Conservation (phyloP, 2,113 vertebrate genomes). For the Dromaius novaehollandiae region DNA sequence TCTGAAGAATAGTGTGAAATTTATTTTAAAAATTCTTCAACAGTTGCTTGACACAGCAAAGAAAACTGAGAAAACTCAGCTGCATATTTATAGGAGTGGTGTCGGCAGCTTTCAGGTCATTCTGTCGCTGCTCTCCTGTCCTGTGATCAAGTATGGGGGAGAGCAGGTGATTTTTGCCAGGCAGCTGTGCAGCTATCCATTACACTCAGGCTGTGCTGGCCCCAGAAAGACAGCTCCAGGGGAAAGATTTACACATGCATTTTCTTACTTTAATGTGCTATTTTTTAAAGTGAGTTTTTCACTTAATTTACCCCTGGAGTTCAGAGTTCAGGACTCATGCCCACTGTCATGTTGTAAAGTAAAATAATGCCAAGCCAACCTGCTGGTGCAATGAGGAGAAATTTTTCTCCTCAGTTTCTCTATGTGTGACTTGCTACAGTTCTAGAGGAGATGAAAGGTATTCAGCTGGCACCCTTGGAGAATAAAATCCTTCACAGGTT, state of each 20-base stretch:
- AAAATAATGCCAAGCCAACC: not conserved
- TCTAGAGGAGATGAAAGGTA: not conserved
- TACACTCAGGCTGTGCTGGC: not conserved
- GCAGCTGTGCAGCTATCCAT: not conserved
- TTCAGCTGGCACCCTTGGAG: not conserved
- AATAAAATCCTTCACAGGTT: not conserved
- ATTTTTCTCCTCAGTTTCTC: not conserved
- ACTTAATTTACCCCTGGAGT: not conserved
- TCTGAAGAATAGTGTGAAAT: slow-evolving; percentile 42
- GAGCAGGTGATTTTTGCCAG: not conserved
- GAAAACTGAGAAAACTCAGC: not conserved
- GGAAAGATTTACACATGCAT: not conserved
- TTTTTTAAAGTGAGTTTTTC: slow-evolving; percentile 26
- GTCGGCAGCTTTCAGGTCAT: not conserved
- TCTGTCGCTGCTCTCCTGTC: not conserved
- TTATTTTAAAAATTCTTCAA: slow-evolving; percentile 30
- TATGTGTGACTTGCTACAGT: accelerated
- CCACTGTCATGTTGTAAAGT: not conserved
- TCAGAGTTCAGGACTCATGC: not conserved
- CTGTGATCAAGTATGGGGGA: not conserved
- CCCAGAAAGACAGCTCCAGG: not conserved
- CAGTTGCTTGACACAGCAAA: slow-evolving; percentile 1
- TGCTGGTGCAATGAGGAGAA: not conserved
- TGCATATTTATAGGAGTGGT: not conserved
- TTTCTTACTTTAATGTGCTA: not conserved